Conservation (phyloP, 2,113 vertebrate genomes). For the Limanda limanda region DNA sequence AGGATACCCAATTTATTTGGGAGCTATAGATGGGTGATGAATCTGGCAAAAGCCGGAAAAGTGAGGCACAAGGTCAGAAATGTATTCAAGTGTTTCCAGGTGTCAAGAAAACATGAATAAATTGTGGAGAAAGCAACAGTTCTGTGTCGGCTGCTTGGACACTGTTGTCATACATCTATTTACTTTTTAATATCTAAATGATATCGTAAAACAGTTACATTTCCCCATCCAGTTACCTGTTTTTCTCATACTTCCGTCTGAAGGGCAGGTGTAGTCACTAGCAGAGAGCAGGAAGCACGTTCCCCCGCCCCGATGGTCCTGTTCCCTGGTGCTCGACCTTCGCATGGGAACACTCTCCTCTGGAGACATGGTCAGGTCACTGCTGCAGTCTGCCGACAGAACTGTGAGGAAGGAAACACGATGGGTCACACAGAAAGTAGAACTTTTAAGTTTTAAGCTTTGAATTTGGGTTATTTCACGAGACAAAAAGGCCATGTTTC, state of each 20-base stretch:
- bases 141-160: slow-evolving; percentile 33
- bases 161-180: too few relatives aligned
- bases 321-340: slow-evolving; percentile 93
- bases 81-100: slow-evolving; percentile 69
- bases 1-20: slow-evolving; percentile 4
- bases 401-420: slow-evolving; percentile 69
- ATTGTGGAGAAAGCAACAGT: slow-evolving; percentile 57
- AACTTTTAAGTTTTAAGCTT: too few relatives aligned
- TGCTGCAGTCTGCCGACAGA: slow-evolving; percentile 95
- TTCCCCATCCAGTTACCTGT: slow-evolving; percentile 72
- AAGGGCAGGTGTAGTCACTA: slow-evolving; percentile 93
- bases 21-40: slow-evolving; percentile 22
- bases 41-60: slow-evolving; percentile 44
- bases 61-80: slow-evolving; percentile 30
- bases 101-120: slow-evolving; percentile 65
- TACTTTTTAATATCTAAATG: background rate
- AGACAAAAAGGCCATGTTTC: background rate
- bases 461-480: background rate
- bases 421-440: background rate
- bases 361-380: slow-evolving; percentile 93
- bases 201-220: background rate
- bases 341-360: slow-evolving; percentile 93
- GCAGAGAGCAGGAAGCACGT: slow-evolving; percentile 96
- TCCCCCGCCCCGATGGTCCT: slow-evolving; percentile 89
- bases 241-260: slow-evolving; percentile 93